Evolutionary conservation across 2,888 invertebrate genomes (phyloP), one percentile per base, ranked within the genome.

Genomic region (Molanna angustata): DNA sequence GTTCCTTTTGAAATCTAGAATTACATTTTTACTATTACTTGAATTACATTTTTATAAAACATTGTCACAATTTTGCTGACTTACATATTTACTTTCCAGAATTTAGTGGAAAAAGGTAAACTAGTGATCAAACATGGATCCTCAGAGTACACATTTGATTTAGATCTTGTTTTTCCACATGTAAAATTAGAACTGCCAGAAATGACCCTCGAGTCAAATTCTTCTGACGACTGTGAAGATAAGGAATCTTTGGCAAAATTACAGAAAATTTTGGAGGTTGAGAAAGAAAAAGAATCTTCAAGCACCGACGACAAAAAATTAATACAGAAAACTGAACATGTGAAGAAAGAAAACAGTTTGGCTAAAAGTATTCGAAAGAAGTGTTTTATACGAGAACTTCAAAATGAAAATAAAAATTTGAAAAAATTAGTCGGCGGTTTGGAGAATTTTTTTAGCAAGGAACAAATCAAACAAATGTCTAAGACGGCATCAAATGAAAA

Each of bases 401-500:
- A 41, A 21, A 41, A n/a, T 2, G 41, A 41, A 41, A 41, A 41
- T n/a, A 14, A 17, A 19, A 6, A 6, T 3, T 21, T 41, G 21
- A 41, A 41, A 21, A 20, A 18, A 20, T n/a, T 4, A 18, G 13
- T 41, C 21, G 2, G n/a, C 19, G 18, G 41, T 20, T 4, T 41
- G 4, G 41, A 41, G 18, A 18, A 20, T 2, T 41, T 41, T 41
- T 21, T 41, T 6, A 14, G 21, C 14, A 41, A 41, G 13, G 41
- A 41, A 6, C 41, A 41, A 21, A 11, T 41, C n/a, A 18, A 41
- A 21, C 13, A 41, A 20, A 20, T 41, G 18, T 17, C 41, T 20
- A 41, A 41, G 18, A 3, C 17, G 3, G 21, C 19, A 3, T 17
- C 21, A 18, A 13, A 20, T 11, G 41, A 41, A 11, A 20, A 11